phyloP scores from a whole-genome alignment of 2,888 invertebrate genomes.

The Synergus gifuensis region DNA sequence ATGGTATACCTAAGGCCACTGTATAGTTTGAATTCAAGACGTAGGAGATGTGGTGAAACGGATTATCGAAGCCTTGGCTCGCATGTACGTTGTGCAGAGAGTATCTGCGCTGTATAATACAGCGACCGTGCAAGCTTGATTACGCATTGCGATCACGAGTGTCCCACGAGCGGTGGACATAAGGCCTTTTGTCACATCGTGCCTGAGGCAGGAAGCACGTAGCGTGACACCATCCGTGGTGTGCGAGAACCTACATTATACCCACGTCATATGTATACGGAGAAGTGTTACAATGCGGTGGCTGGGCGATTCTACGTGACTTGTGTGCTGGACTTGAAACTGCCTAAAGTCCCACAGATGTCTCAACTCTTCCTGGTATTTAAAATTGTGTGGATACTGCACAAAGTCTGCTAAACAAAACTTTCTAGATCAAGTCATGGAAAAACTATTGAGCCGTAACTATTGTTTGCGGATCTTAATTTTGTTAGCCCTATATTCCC shows the following conservation, averaged over 20 bases:
- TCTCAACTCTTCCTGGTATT: background rate
- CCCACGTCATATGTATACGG: conserved; percentile 63
- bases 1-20: background rate
- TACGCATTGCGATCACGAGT: conserved; percentile 68
- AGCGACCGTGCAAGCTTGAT: conserved; percentile 71
- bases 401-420: background rate
- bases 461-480: conserved; percentile 52
- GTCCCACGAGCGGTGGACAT: conserved; percentile 57
- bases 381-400: background rate
- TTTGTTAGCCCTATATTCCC: background rate
- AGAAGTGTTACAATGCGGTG: conserved; percentile 68
- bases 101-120: conserved; percentile 58
- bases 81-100: conserved; percentile 24
- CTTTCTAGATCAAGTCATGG: background rate
- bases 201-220: conserved; percentile 75
- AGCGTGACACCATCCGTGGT: conserved; percentile 72
- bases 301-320: conserved; percentile 71
- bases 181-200: conserved; percentile 71
- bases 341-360: conserved; percentile 43
- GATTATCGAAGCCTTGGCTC: conserved; percentile 36
- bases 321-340: conserved; percentile 64
- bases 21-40: conserved; percentile 1
- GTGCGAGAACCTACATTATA: conserved; percentile 62
- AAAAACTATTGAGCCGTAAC: conserved; percentile 61
- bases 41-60: conserved; percentile 26